Base-by-base conservation (phyloP, 2,888 invertebrate genomes). In the Sesamia inferens region DNA sequence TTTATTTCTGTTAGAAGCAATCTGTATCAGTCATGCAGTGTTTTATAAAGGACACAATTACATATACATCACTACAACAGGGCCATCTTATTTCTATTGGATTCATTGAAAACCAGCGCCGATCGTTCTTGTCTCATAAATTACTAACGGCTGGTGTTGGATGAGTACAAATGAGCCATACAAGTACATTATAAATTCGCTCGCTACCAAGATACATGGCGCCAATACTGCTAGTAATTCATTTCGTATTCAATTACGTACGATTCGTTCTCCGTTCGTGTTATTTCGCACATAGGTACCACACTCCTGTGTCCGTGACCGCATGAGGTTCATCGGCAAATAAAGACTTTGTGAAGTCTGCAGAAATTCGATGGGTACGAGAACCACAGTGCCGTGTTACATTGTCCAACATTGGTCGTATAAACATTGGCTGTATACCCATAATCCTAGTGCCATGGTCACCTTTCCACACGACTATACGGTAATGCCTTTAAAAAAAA, bases 91-190 rank as follows among this genome's bases (percentile, higher is more conserved):
- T 82, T 69, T 57, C 47, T 82, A 58, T 78, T 57, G 47, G 44
- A 62, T 54, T 76, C 62, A 79, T 79, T 83, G 66, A 11, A 64
- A 73, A 22, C 54, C 83, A 72, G 24, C 24, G 6, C 39, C 73
- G 47, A 42, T 57, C 74, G 58, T 64, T 71, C 59, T 51, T 67
- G 66, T 68, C 84, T 80, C 74, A 55, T 73, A 79, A 58, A 82
- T 79, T 48, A 78, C 54, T 44, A 63, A 74, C 63, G 31, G 14
- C 54, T 22, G 42, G 44, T 66, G 13, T 55, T 48, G 44, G 66
- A 59, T 63, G 84, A 74, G 63, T 83, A 83, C 79, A 64, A 83
- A 79, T 83, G 63, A 82, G 82, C 11, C 64, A 11, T 31, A 64
- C n/a, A 31, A 31, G 70, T 54, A 73, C 55, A 73, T 79, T 83